These are phyloP conservation scores for Salarias fasciatus DNA, from an alignment of 2,797 vertebrate species.

Conservation along the genomic window DNA sequence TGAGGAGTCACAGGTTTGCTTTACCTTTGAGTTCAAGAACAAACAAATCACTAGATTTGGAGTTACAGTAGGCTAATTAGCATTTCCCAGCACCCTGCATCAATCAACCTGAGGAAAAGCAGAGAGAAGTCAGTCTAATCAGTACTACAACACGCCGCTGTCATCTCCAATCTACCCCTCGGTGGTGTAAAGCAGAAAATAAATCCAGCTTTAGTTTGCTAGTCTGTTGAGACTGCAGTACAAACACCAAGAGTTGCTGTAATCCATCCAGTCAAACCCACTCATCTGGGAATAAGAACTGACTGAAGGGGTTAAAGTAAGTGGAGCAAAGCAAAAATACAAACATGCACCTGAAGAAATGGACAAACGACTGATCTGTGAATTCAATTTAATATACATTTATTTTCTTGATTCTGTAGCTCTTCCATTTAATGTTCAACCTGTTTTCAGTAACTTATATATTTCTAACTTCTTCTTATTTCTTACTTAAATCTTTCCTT, in stretches of 20 bases:
- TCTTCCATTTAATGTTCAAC: too few species aligned
- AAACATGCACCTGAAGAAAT: too few species aligned
- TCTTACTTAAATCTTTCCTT: too few species aligned
- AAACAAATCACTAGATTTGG: constrained; percentile 44
- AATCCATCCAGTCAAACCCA: constrained; percentile 36
- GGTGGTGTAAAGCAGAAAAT: constrained; percentile 45
- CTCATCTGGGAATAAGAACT: constrained; percentile 9
- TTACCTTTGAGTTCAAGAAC: constrained; percentile 31
- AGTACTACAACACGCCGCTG: constrained; percentile 41
- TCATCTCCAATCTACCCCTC: constrained; percentile 61
- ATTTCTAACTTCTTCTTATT: too few species aligned
- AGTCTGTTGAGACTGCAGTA: constrained; percentile 25
- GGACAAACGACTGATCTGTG: too few species aligned
- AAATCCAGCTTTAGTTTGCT: constrained; percentile 34
- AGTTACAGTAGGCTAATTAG: constrained; percentile 37
- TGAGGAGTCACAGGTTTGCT: constrained; percentile 5
- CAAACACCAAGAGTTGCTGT: constrained; percentile 22
- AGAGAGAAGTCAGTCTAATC: constrained; percentile 46
- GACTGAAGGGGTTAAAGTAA: constrained; percentile 27
- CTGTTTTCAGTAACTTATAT: too few species aligned
- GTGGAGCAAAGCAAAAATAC: neutral
- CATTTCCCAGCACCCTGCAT: constrained; percentile 49
- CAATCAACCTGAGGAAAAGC: constrained; percentile 48
- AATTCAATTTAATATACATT: too few species aligned
- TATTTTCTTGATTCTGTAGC: too few species aligned